Conservation (phyloP, 2,888 invertebrate species). For the Brachylomia viminalis region DNA sequence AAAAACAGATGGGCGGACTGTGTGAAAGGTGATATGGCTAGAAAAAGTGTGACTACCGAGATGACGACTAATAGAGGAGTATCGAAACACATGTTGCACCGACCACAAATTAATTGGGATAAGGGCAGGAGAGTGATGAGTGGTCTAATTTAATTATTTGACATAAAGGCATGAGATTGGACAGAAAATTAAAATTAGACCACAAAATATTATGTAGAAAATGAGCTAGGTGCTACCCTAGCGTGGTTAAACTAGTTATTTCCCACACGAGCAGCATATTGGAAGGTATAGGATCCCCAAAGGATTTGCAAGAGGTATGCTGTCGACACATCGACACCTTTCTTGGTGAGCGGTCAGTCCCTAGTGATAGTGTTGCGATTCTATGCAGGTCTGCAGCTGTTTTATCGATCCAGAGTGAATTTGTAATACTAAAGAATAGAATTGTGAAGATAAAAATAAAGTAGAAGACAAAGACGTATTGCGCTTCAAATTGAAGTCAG, state of each 20-base stretch:
- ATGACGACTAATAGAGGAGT: background rate
- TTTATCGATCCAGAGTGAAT: constrained; percentile 15
- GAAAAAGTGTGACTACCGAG: background rate
- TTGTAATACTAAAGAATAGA: background rate
- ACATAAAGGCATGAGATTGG: background rate
- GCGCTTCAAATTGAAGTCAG: background rate
- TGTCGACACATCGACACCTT: constrained; percentile 49
- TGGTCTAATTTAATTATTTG: background rate
- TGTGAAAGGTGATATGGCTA: background rate
- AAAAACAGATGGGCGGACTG: background rate
- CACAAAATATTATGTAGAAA: too few species aligned
- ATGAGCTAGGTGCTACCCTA: background rate
- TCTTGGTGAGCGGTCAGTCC: constrained; percentile 39
- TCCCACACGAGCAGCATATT: constrained; percentile 14
- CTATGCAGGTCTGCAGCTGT: constrained; percentile 7
- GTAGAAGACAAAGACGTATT: background rate
- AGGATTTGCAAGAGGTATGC: constrained; percentile 14
- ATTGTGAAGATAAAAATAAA: background rate
- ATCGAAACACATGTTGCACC: background rate
- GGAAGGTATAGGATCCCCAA: constrained; percentile 10
- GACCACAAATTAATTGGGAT: background rate
- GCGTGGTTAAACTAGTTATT: constrained; percentile 7
- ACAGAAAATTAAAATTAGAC: background rate
- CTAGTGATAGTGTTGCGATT: constrained; percentile 29
- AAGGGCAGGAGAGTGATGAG: background rate